Conservation (phyloP, 2,113 vertebrate species). For the Columba janthina region DNA sequence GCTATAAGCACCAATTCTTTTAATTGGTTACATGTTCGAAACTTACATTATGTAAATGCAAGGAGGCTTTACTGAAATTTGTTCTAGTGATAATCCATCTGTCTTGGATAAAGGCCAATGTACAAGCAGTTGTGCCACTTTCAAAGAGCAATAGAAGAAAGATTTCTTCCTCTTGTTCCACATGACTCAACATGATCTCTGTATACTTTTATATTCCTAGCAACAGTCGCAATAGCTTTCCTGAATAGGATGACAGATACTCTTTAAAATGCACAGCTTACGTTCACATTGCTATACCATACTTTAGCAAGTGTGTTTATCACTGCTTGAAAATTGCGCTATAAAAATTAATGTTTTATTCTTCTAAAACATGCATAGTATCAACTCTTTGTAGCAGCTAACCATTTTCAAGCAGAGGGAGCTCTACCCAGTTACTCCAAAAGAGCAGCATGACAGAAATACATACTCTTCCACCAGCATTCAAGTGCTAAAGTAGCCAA, state of each 20-base stretch:
- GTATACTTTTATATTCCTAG: background rate
- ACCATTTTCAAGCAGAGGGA: background rate
- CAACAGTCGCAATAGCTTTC: background rate
- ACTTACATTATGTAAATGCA: slow-evolving; percentile 22
- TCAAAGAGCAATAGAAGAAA: background rate
- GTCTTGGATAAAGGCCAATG: slow-evolving; percentile 7
- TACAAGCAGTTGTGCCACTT: background rate
- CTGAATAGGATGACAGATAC: background rate
- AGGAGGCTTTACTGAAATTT: background rate
- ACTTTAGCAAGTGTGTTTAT: background rate
- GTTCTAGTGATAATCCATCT: slow-evolving; percentile 49
- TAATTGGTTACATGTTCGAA: slow-evolving; percentile 17
- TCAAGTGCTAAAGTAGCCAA: background rate
- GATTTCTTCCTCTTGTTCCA: background rate
- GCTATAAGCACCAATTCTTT: slow-evolving; percentile 13
- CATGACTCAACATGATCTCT: background rate
- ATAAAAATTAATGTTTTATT: background rate
- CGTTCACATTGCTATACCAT: background rate
- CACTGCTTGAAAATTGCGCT: background rate
- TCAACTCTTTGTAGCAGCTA: background rate
- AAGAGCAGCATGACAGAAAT: background rate
- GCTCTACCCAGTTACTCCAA: background rate
- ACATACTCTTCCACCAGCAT: background rate
- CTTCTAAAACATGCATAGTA: background rate
- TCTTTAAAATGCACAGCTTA: background rate